Evolutionary conservation across 2,888 invertebrate genomes (phyloP), one percentile per base, ranked within the genome.

Genomic region (Epinotia ramella): DNA sequence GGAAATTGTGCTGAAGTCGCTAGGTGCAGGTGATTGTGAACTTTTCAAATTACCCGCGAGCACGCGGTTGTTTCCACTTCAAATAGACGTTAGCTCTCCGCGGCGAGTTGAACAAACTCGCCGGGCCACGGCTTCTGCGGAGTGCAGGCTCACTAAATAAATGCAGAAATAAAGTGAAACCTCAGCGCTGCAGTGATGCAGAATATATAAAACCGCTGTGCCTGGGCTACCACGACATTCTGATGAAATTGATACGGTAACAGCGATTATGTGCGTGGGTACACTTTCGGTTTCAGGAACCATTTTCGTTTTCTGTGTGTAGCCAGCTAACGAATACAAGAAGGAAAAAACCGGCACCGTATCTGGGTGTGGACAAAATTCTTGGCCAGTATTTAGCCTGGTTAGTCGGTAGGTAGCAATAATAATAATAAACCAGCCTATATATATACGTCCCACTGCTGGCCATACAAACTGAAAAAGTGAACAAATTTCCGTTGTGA

Each of bases 41-140:
- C 93, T 94, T 94, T 94, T 93, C 92, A 93, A 94, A 94, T 94
- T 93, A 94, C 89, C 93, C 84, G 89, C 91, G 88, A 90, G 91
- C 84, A 83, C 82, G 88, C 80, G 89, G 87, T 88, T 89, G 90
- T 93, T 93, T 91, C 87, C 85, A 87, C 88, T 88, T 85, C 87
- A 87, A 90, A 91, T 86, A 87, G 85, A 87, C 81, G 78, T 77
- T 78, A 76, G 77, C 70, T 74, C 78, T 40, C 33, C 76, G 73
- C 76, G 69, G 76, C 56, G 83, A 85, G 87, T 86, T 88, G 87
- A 87, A 87, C 86, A 88, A 88, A 88, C 84, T 82, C 81, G 70
- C 57, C 46, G 69, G 63, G 73, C 66, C 59, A 56, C 65, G 16
- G 60, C 18, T n/a, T 24, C 24, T 46, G 63, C 57, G 12, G n/a